Percentiles rank a stretch among this genome's conserved stretches.
Evolutionary conservation across 2,113 vertebrate species (phyloP).

Genomic region (Osmerus mordax): DNA sequence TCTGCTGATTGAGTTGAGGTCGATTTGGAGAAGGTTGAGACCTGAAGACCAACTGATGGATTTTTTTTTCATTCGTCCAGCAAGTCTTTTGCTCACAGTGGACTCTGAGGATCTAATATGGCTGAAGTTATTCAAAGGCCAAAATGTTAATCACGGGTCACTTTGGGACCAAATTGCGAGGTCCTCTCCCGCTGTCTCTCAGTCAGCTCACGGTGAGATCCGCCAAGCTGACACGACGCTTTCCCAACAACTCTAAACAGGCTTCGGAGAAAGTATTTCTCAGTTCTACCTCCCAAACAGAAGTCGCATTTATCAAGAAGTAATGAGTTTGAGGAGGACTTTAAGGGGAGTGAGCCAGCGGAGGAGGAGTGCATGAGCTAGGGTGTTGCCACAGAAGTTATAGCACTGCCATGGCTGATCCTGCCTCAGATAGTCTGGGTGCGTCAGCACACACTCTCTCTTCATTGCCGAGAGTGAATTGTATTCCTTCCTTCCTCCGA

Average conservation of each 20-base stretch:
- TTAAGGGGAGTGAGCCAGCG: conserved; percentile 36
- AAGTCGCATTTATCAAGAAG: conserved; percentile 50
- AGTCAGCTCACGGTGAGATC: conserved; percentile 33
- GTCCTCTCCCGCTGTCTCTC: conserved; percentile 40
- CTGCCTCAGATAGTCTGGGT: conserved; percentile 51
- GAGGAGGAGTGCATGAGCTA: conserved; percentile 41
- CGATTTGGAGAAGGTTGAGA: conserved; percentile 46
- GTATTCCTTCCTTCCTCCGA: conserved; percentile 26
- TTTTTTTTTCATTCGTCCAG: conserved; percentile 62
- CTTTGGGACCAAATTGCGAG: conserved; percentile 49
- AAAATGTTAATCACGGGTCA: conserved; percentile 61
- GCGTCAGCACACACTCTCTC: conserved; percentile 45
- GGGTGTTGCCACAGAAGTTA: conserved; percentile 43
- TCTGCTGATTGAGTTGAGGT: conserved; percentile 53
- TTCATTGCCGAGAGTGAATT: conserved; percentile 43
- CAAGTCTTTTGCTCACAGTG: conserved; percentile 45
- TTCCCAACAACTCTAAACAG: conserved; percentile 18
- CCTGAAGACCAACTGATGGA: conserved; percentile 39
- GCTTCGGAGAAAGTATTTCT: conserved; percentile 43
- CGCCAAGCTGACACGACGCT: conserved; percentile 25
- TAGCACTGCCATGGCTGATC: conserved; percentile 53
- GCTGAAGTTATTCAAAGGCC: conserved; percentile 50
- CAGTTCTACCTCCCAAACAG: conserved; percentile 43
- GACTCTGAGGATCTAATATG: conserved; percentile 35
- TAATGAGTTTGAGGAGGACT: conserved; percentile 43